Percentiles rank a stretch among this genome's conserved stretches.
phyloP scores from a whole-genome alignment of 2,888 invertebrate genomes.

The Noctua pronuba region DNA sequence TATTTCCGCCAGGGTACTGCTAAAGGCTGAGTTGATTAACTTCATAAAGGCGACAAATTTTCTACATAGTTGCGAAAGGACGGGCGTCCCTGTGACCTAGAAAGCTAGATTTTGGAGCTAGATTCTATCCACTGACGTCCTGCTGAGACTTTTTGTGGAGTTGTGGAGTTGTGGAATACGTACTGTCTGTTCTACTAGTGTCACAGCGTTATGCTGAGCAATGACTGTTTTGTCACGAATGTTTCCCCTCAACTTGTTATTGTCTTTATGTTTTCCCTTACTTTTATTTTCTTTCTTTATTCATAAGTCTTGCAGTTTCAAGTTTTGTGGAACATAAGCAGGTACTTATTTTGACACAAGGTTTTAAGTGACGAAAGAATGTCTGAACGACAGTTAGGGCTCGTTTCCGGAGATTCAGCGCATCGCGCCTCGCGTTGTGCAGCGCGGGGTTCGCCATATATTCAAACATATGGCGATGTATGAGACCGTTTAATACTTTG shows the following conservation, averaged over 20 bases:
- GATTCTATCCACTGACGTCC: neutral
- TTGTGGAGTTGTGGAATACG: neutral
- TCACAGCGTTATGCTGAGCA: neutral
- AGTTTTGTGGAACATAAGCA: no score
- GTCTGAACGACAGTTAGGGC: neutral
- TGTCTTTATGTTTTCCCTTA: neutral
- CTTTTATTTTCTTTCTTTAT: neutral
- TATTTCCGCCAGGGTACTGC: slow-evolving; percentile 8
- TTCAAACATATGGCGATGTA: neutral
- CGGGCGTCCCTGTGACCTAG: neutral
- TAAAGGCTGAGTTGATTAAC: slow-evolving; percentile 41
- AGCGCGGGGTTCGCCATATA: neutral
- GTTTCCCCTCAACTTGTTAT: neutral
- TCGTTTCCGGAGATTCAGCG: no score
- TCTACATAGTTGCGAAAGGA: slow-evolving; percentile 8
- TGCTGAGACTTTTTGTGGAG: neutral
- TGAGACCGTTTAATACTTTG: neutral
- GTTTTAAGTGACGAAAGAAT: neutral
- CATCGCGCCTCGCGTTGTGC: neutral
- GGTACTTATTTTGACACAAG: neutral
- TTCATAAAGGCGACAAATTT: slow-evolving; percentile 37
- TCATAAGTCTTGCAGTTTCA: neutral
- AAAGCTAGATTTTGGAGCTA: slow-evolving; percentile 9
- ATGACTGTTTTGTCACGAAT: neutral
- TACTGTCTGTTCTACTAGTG: neutral